Evolutionary conservation across 2,113 vertebrate species (phyloP).

Genomic region (Protobothrops mucrosquamatus): DNA sequence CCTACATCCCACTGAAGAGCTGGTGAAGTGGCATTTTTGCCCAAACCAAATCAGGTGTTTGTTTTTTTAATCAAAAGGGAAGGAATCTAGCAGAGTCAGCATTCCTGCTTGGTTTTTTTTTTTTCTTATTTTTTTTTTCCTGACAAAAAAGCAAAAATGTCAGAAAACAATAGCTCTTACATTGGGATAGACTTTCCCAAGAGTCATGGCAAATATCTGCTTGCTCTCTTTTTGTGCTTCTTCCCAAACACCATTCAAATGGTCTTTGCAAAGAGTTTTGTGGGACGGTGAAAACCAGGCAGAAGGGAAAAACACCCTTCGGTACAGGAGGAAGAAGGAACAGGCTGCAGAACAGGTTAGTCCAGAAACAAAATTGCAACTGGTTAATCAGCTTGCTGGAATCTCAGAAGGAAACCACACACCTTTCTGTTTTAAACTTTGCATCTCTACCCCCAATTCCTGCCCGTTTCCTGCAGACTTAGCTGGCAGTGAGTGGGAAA

Average conservation of each 20-base stretch:
- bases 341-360: conserved; percentile 60
- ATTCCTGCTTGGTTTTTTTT: not conserved
- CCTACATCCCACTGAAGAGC: too few species aligned
- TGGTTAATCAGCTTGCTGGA: conserved; percentile 60
- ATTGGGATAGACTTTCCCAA: not conserved
- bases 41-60: not conserved
- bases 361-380: conserved; percentile 34
- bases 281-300: not conserved
- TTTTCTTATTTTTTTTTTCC: not conserved
- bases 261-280: not conserved
- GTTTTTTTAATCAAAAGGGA: not conserved
- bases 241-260: not conserved
- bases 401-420: conserved; percentile 30
- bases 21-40: not conserved
- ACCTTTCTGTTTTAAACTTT: conserved; percentile 30
- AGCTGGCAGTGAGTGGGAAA: not conserved
- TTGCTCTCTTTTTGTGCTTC: not conserved
- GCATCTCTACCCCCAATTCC: not conserved
- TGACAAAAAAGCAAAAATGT: not conserved
- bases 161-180: not conserved
- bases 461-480: conserved; percentile 38
- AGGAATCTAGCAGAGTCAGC: not conserved
- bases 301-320: not conserved
- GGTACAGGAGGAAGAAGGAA: not conserved
- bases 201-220: not conserved